Percentiles rank a stretch among this genome's conserved stretches.
phyloP scores from a whole-genome alignment of 2,113 vertebrate genomes.

The Phaethornis superciliosus region DNA sequence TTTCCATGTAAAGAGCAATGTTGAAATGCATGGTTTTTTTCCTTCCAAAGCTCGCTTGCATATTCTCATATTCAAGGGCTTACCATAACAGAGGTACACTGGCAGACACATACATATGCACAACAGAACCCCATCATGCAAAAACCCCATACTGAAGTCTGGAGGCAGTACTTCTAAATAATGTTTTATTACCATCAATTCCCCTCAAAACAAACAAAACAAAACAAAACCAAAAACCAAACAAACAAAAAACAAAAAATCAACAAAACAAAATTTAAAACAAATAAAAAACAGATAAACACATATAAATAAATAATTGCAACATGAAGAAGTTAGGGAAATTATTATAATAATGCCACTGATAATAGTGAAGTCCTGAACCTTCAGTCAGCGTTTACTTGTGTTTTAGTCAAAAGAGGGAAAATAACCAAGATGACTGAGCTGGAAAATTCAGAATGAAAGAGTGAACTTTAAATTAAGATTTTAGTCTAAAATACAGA shows the following conservation, averaged over 20 bases:
- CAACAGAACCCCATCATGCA: not conserved
- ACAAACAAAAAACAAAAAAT: too few relatives aligned
- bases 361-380: not conserved
- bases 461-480: rapidly evolving
- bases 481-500: not conserved
- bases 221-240: too few relatives aligned
- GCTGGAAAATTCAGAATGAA: not conserved
- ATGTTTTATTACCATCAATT: not conserved
- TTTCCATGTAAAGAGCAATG: not conserved
- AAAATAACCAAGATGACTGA: not conserved
- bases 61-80: not conserved
- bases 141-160: not conserved
- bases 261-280: too few relatives aligned
- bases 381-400: not conserved
- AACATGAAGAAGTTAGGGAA: not conserved
- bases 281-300: too few relatives aligned
- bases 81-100: not conserved
- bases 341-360: too few relatives aligned
- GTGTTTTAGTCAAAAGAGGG: not conserved
- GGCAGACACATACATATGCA: rapidly evolving
- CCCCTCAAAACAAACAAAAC: too few relatives aligned
- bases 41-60: not conserved
- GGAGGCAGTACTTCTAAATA: not conserved
- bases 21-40: not conserved
- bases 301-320: not conserved